These are phyloP conservation scores for Megathymus violae DNA, from an alignment of 1,140 invertebrate genomes.

Conservation along the genomic window DNA sequence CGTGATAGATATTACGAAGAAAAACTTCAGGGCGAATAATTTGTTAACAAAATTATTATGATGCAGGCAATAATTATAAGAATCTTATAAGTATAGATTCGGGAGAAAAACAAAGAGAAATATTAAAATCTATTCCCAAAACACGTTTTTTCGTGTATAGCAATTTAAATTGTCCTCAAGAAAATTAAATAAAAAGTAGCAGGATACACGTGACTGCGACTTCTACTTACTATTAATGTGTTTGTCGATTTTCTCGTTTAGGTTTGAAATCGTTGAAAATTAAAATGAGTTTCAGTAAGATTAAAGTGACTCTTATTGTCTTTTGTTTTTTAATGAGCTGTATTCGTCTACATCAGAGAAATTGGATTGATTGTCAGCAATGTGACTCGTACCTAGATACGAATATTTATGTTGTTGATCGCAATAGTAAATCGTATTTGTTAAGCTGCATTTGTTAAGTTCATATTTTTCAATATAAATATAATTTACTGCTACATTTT, in stretches of 20 bases:
- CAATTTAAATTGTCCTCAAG: constrained; percentile 46
- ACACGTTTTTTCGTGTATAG: constrained; percentile 56
- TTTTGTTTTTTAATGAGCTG: constrained; percentile 15
- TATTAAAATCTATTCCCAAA: constrained; percentile 44
- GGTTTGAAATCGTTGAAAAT: constrained; percentile 44
- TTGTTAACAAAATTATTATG: no score
- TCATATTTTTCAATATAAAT: no score
- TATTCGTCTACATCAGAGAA: constrained; percentile 2
- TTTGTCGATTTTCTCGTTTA: constrained; percentile 50
- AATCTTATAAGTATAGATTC: neutral
- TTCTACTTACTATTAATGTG: constrained; percentile 54
- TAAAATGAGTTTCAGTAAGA: constrained; percentile 38
- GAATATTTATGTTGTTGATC: neutral
- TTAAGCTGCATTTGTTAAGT: neutral
- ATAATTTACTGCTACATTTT: no score
- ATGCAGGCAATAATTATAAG: no score
- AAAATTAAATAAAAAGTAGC: constrained; percentile 46
- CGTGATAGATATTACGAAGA: no score
- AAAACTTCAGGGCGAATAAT: no score
- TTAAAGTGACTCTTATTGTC: neutral
- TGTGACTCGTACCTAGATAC: neutral
- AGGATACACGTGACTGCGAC: constrained; percentile 52
- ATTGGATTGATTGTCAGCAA: neutral
- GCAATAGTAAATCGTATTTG: neutral
- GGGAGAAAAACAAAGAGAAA: neutral